Evolutionary conservation across 2,113 vertebrate species (phyloP), one percentile per base, ranked within the genome.

Genomic region (Mohoua ochrocephala): DNA sequence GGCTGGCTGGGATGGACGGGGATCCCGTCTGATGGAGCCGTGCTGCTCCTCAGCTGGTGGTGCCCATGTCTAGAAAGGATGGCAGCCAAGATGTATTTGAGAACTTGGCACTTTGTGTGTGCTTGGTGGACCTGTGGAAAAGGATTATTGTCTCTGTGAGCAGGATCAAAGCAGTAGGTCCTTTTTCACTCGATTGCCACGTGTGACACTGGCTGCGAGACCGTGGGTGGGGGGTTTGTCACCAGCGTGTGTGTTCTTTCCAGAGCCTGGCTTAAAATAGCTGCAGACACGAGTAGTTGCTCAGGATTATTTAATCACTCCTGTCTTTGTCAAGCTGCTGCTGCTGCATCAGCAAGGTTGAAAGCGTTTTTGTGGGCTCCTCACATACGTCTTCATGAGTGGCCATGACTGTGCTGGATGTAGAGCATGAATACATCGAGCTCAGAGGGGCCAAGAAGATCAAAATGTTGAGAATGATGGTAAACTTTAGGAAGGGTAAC

Each of bases 181-280:
- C 45, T 45, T 64, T 70, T 41, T 56, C 24, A 21, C 31, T 75
- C 2, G 0, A 4, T 5, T 11, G 4, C 31, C 1, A 0, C 1
- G 5, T 0, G 8, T 49, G 68, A 26, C 26, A 30, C 80, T 0
- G 5, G 14, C 53, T 85, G 41, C 0, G 5, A 75, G 89, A 44
- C 7, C 1, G 61, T 18, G 70, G 50, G 63, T 65, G 56, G 54
- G 74, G 70, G 74, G 26, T 73, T 80, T 67, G 52, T 86, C 4
- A 2, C 61, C 75, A 57, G 56, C 0, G 0, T 4, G 1, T 50
- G 65, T 23, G 5, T 1, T 2, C 33, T 41, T 80, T 61, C 35
- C 60, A 33, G 52, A 71, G 47, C 73, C 42, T 4, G 6, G 5
- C 42, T 81, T 74, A 45, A 88, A 79, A 77, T 70, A 65, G 18